phyloP scores from a whole-genome alignment of 2,888 invertebrate species.

The Ophraella communa region DNA sequence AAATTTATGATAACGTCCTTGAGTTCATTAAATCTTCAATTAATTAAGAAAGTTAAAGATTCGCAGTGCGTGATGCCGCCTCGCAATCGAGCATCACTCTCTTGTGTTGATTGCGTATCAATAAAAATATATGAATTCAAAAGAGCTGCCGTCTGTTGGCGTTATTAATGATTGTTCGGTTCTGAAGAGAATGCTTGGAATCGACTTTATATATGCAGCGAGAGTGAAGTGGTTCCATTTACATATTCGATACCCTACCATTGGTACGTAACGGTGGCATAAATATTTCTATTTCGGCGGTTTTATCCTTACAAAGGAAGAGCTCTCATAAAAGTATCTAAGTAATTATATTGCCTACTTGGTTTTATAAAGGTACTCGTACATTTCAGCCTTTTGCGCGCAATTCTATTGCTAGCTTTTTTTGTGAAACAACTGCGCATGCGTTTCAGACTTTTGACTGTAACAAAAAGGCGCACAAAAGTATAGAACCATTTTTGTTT shows the following conservation, averaged over 20 bases:
- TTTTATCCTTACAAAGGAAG: neutral
- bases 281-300: neutral
- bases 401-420: no score
- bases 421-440: no score
- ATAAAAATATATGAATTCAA: conserved; percentile 29
- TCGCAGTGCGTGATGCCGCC: conserved; percentile 24
- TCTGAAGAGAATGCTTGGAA: conserved; percentile 20
- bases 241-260: conserved; percentile 19
- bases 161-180: conserved; percentile 25
- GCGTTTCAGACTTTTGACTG: no score
- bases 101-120: conserved; percentile 29
- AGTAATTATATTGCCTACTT: no score
- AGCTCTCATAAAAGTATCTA: no score
- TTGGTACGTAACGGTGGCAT: conserved; percentile 8
- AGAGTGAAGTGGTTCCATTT: conserved; percentile 28
- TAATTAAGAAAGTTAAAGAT: conserved; percentile 35
- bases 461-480: no score
- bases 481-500: no score
- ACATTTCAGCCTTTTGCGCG: no score
- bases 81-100: conserved; percentile 16
- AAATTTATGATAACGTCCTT: conserved; percentile 23
- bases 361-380: no score
- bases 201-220: conserved; percentile 15
- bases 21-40: conserved; percentile 42
- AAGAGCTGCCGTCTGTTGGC: conserved; percentile 18